Percentiles rank a stretch among this genome's conserved stretches.
Conservation (phyloP, 2,888 invertebrate genomes). For the Tanypteryx hageni region DNA sequence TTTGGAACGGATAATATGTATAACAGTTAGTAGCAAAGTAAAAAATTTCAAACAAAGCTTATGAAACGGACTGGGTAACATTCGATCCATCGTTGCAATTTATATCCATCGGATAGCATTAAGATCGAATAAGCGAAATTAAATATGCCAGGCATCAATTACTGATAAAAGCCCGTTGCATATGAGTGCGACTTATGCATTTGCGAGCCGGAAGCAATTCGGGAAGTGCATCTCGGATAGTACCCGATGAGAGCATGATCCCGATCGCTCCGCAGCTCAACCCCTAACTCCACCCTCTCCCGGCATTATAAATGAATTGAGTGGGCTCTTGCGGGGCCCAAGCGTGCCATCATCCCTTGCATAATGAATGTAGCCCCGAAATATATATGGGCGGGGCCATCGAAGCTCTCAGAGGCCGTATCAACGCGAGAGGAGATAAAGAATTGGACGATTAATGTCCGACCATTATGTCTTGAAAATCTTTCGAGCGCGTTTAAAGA, state of each 20-base stretch:
- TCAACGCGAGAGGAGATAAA: not conserved
- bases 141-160: not conserved
- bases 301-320: conserved; percentile 53
- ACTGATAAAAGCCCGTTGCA: not conserved
- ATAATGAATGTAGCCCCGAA: not conserved
- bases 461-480: not conserved
- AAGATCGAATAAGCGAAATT: too few species aligned
- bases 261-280: not conserved
- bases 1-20: too few species aligned
- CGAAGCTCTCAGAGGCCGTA: conserved; percentile 30
- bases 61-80: too few species aligned
- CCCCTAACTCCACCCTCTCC: not conserved
- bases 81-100: too few species aligned
- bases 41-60: too few species aligned
- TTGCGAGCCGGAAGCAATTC: not conserved
- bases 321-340: not conserved
- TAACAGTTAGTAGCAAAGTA: too few species aligned
- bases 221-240: conserved; percentile 42
- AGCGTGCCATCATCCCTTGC: not conserved
- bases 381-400: conserved; percentile 21
- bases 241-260: not conserved
- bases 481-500: conserved; percentile 12
- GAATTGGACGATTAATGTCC: conserved; percentile 51
- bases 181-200: not conserved
- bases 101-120: too few species aligned